Percentiles rank a stretch among this genome's conserved stretches.
phyloP scores from a whole-genome alignment of 37 sponge, comb jelly and placozoan genomes.

The Agelas oroides region DNA sequence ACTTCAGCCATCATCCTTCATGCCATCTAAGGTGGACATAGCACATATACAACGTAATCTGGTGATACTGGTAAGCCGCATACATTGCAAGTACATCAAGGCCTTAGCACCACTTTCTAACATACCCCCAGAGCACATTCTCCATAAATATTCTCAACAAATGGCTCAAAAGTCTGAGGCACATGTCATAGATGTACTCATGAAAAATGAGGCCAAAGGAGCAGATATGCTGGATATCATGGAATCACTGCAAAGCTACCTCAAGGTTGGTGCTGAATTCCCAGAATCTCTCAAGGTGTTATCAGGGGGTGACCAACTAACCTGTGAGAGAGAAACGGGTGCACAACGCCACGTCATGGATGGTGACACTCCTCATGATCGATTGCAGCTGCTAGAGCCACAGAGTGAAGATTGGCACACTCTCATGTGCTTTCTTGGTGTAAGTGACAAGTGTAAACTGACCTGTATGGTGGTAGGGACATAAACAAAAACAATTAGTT shows the following conservation, averaged over 20 bases:
- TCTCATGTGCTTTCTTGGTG: no score
- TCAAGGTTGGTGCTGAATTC: background rate
- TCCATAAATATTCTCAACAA: slow-evolving; percentile 4
- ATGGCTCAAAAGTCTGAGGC: slow-evolving; percentile 50
- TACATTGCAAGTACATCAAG: slow-evolving; percentile 2
- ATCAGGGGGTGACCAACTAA: slow-evolving; percentile 59
- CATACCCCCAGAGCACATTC: no score
- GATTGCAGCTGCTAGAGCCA: slow-evolving; percentile 34
- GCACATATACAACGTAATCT: background rate
- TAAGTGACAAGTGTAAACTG: no score
- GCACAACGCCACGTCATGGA: slow-evolving; percentile 36
- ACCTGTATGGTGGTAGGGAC: background rate
- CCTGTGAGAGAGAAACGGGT: slow-evolving; percentile 25
- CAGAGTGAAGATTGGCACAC: slow-evolving; percentile 47
- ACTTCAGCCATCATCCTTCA: no score
- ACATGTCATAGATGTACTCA: slow-evolving; percentile 36
- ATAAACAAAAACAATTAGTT: no score
- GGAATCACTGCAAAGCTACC: slow-evolving; percentile 27
- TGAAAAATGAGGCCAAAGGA: slow-evolving; percentile 50
- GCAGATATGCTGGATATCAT: no score
- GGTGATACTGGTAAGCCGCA: background rate
- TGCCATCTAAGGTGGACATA: no score
- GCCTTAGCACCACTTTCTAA: background rate
- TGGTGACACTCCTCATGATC: slow-evolving; percentile 10
- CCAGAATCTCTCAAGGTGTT: background rate